phyloP scores from a whole-genome alignment of 2,113 vertebrate species.

The Ardeotis arabs region DNA sequence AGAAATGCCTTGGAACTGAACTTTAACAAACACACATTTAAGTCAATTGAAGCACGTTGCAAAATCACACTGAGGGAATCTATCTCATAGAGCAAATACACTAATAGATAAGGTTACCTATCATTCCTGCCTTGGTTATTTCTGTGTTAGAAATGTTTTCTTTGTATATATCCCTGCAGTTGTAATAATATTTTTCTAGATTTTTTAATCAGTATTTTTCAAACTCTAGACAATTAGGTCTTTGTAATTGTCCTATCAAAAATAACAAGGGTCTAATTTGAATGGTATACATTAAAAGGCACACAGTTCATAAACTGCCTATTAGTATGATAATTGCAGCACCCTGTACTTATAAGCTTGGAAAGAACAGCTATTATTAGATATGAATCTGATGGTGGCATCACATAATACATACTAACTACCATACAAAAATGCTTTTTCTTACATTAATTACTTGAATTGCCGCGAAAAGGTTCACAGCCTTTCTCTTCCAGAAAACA shows the following conservation, averaged over 20 bases:
- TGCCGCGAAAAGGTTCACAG: not conserved
- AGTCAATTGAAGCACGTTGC: not conserved
- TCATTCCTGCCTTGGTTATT: not conserved
- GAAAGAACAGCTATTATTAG: slow-evolving; percentile 27
- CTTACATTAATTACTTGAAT: not conserved
- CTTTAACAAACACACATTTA: not conserved
- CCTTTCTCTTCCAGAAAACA: not conserved
- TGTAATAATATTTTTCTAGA: not conserved
- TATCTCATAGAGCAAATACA: not conserved
- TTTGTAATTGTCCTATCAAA: not conserved
- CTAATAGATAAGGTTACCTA: not conserved
- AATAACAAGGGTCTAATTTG: not conserved
- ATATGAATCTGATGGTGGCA: not conserved
- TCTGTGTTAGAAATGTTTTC: not conserved
- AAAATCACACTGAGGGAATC: not conserved
- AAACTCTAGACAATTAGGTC: not conserved
- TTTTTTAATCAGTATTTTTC: not conserved
- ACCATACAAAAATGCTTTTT: not conserved
- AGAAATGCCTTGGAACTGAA: not conserved
- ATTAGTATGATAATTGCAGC: slow-evolving; percentile 38
- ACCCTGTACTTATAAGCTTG: not conserved
- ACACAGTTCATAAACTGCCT: not conserved
- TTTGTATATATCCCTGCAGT: not conserved
- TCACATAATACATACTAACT: not conserved
- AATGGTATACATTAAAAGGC: not conserved